phyloP scores from a whole-genome alignment of 2,113 vertebrate species.

The Larimichthys crocea region DNA sequence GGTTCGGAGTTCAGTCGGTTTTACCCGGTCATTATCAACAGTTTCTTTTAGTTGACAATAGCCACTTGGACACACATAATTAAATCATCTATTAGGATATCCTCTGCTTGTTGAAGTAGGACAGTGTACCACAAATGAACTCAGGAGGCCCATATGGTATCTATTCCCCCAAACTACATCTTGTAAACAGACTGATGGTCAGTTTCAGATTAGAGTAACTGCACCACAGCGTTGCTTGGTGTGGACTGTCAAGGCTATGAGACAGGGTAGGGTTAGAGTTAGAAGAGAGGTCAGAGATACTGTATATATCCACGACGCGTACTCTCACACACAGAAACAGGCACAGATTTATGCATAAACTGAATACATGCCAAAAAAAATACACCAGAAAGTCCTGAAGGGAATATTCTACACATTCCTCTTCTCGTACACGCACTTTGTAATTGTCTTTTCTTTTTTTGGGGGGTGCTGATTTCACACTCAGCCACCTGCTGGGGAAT shows the following conservation, averaged over 20 bases:
- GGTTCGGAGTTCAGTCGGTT: slow-evolving; percentile 5
- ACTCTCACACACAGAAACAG: background rate
- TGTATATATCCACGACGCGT: background rate
- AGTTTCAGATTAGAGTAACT: slow-evolving; percentile 48
- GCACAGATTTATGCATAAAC: slow-evolving; percentile 3
- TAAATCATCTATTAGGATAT: slow-evolving; percentile 39
- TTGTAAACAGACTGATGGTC: slow-evolving; percentile 47
- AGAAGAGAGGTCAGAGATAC: too few species aligned
- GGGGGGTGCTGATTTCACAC: background rate
- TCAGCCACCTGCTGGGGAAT: slow-evolving; percentile 7
- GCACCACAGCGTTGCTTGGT: slow-evolving; percentile 18
- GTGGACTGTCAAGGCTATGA: background rate
- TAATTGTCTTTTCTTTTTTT: background rate
- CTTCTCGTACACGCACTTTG: background rate
- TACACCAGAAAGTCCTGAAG: background rate
- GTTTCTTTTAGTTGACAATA: slow-evolving; percentile 7
- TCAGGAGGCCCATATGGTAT: slow-evolving; percentile 66
- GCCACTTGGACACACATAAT: slow-evolving; percentile 22
- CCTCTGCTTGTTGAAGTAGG: slow-evolving; percentile 17
- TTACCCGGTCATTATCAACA: background rate
- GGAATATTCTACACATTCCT: slow-evolving; percentile 5
- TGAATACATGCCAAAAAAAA: slow-evolving; percentile 16
- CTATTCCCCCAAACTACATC: slow-evolving; percentile 57
- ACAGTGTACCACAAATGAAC: slow-evolving; percentile 50
- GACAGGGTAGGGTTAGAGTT: background rate